These are phyloP conservation scores for Rhogogaster chlorosoma DNA, from an alignment of 2,888 invertebrate genomes.

Conservation along the genomic window DNA sequence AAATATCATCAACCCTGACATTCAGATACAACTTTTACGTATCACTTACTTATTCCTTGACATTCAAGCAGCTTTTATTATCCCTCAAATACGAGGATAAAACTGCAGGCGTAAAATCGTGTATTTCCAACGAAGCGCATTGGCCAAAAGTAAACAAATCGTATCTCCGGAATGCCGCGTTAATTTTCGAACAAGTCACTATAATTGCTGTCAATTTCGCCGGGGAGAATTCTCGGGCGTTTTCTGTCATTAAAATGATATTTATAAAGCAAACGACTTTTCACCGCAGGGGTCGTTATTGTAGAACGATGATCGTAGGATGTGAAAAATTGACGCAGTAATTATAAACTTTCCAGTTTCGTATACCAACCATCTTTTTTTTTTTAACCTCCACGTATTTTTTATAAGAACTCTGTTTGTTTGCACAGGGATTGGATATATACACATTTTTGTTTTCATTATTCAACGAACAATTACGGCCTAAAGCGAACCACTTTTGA, in stretches of 20 bases:
- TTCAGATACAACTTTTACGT: constrained; percentile 15
- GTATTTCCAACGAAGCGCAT: not conserved
- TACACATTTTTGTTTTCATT: not conserved
- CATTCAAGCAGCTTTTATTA: not conserved
- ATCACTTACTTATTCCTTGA: not conserved
- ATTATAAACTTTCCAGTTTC: not conserved
- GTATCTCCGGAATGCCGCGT: not conserved
- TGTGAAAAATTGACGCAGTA: not conserved
- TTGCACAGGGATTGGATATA: not conserved
- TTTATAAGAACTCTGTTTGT: not conserved
- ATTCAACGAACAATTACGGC: constrained; percentile 2
- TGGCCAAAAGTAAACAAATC: not conserved
- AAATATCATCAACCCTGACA: constrained; percentile 14
- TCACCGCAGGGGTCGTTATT: not conserved
- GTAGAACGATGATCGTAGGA: not conserved
- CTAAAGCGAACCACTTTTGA: not conserved
- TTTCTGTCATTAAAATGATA: not conserved
- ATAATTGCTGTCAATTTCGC: not conserved
- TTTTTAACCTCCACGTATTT: not conserved
- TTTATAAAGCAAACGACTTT: not conserved
- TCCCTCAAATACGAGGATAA: not conserved
- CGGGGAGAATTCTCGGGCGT: not conserved
- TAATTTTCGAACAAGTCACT: not conserved
- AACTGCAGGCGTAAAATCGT: not conserved
- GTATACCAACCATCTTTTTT: not conserved